These are phyloP conservation scores for Echiichthys vipera DNA, from an alignment of 2,797 vertebrate species.

Conservation along the genomic window DNA sequence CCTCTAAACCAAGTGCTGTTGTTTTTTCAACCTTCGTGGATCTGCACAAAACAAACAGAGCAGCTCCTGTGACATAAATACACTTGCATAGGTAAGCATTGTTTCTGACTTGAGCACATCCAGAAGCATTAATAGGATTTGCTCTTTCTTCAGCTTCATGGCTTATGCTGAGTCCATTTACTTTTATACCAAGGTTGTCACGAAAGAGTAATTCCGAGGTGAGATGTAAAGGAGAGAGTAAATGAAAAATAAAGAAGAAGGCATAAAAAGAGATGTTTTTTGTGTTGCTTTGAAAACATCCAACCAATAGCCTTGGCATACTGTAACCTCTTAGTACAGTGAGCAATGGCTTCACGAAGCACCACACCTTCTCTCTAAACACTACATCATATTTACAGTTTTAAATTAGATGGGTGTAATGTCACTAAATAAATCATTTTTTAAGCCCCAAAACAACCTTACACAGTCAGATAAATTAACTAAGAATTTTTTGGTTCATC, in stretches of 20 bases:
- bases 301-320: conserved; percentile 45
- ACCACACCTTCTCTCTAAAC: conserved; percentile 10
- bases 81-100: conserved; percentile 31
- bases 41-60: conserved; percentile 52
- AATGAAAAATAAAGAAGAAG: conserved; percentile 40
- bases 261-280: conserved; percentile 49
- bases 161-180: conserved; percentile 26
- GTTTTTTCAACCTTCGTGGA: conserved; percentile 63
- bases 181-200: conserved; percentile 40
- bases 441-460: conserved; percentile 1
- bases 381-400: conserved; percentile 7
- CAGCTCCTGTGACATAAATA: conserved; percentile 48
- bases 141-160: conserved; percentile 24
- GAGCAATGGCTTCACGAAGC: conserved; percentile 30
- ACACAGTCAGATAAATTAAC: conserved; percentile 31
- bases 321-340: conserved; percentile 23
- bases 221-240: conserved; percentile 36
- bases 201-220: conserved; percentile 47
- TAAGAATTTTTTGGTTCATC: conserved; percentile 9
- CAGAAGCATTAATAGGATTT: conserved; percentile 38
- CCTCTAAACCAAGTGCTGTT: conserved; percentile 54
- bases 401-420: conserved; percentile 46
- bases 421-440: conserved; percentile 17
- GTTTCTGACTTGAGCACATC: conserved; percentile 24
- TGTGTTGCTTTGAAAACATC: conserved; percentile 53